Percentiles rank a stretch among this genome's conserved stretches.
Conservation (phyloP, 2,113 vertebrate species). For the Scopus umbretta region DNA sequence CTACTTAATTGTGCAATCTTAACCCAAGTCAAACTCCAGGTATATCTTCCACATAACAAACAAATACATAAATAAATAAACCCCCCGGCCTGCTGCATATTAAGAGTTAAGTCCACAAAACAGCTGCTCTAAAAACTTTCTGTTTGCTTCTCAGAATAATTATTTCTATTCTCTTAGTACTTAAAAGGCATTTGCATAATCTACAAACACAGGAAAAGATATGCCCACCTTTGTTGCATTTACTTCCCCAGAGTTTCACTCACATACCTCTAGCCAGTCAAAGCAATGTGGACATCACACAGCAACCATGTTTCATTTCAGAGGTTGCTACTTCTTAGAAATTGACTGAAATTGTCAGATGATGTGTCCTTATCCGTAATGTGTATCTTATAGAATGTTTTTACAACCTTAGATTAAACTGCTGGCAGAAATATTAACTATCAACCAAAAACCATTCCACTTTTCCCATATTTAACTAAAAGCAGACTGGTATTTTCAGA, state of each 20-base stretch:
- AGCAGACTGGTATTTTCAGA: neutral
- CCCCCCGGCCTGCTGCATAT: neutral
- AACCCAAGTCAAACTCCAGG: neutral
- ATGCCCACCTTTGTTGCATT: neutral
- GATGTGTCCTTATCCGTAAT: neutral
- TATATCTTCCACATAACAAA: neutral
- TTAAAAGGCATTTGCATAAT: neutral
- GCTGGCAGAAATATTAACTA: neutral
- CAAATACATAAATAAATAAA: neutral
- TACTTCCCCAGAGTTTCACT: neutral
- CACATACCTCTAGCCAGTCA: neutral
- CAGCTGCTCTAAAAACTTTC: neutral
- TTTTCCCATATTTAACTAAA: neutral
- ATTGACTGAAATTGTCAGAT: neutral
- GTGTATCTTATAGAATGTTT: neutral
- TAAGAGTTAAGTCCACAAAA: neutral
- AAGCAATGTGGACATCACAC: neutral
- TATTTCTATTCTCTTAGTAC: neutral
- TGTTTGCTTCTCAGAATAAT: neutral
- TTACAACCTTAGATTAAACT: neutral
- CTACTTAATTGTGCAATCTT: neutral
- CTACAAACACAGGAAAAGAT: neutral
- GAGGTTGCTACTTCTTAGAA: neutral
- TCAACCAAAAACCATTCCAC: neutral
- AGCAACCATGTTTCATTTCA: neutral